phyloP scores from a whole-genome alignment of 2,797 vertebrate genomes.

The Nothura maculosa region DNA sequence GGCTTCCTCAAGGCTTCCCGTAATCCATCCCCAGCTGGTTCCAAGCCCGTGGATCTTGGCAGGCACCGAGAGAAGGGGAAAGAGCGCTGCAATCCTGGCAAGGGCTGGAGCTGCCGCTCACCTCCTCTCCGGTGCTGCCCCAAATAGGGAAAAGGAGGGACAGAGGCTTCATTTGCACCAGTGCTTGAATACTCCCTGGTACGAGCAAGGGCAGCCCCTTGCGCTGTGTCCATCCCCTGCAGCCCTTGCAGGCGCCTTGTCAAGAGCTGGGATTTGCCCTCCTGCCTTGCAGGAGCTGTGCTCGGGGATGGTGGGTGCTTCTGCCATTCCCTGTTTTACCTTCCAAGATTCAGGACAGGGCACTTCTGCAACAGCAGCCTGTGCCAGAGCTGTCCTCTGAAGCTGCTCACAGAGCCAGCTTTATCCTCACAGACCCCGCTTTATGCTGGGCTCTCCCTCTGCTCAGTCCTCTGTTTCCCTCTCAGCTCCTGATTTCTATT shows the following conservation, averaged over 20 bases:
- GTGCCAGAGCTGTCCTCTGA: accelerated
- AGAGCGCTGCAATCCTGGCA: neutral
- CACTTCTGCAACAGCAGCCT: neutral
- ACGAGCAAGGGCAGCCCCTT: neutral
- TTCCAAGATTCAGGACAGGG: neutral
- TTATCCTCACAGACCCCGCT: neutral
- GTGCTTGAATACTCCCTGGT: neutral
- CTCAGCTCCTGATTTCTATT: neutral
- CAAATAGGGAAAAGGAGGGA: neutral
- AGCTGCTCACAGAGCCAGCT: neutral
- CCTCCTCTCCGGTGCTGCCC: neutral
- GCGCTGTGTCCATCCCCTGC: neutral
- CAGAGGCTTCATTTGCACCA: neutral
- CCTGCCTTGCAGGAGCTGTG: neutral
- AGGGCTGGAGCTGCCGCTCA: neutral
- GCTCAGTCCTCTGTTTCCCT: neutral
- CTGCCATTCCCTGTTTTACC: neutral
- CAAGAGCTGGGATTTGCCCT: neutral
- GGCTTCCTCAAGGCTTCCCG: neutral
- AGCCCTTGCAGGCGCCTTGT: neutral
- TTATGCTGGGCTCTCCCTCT: neutral
- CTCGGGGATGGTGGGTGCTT: neutral
- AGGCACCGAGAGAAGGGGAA: conserved; percentile 42
- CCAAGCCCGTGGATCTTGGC: neutral
- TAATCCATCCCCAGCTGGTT: conserved; percentile 40